Conservation (phyloP, 2,888 invertebrate species). For the Drosophila longiperda region DNA sequence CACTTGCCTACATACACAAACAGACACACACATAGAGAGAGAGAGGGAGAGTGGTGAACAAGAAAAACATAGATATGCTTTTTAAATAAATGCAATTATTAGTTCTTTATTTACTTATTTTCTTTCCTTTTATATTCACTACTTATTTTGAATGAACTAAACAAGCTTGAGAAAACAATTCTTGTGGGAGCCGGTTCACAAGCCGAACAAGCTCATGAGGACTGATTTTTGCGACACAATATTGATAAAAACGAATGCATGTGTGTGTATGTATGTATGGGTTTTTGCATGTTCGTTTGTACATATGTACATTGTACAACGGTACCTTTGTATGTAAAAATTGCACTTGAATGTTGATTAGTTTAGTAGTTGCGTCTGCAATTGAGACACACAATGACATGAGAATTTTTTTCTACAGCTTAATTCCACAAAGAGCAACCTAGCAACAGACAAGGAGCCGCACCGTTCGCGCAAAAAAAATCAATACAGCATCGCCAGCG, state of each 20-base stretch:
- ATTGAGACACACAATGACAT: slow-evolving; percentile 14
- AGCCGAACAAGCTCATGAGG: slow-evolving; percentile 17
- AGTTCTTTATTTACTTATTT: not conserved
- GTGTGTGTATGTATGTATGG: not conserved
- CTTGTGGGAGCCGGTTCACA: slow-evolving; percentile 24
- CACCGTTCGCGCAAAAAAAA: slow-evolving; percentile 64
- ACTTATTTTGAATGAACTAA: slow-evolving; percentile 3
- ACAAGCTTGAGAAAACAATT: slow-evolving; percentile 5
- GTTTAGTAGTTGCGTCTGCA: slow-evolving; percentile 47
- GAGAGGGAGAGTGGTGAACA: not conserved
- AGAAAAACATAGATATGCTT: slow-evolving; percentile 6
- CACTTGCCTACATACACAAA: slow-evolving; percentile 4
- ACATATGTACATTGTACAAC: slow-evolving; percentile 2
- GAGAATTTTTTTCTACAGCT: slow-evolving; percentile 21
- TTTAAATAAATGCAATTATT: not conserved
- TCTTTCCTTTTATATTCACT: not conserved
- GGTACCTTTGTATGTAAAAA: slow-evolving; percentile 40
- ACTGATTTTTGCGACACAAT: slow-evolving; percentile 5
- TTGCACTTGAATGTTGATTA: slow-evolving; percentile 47
- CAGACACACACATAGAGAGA: not conserved
- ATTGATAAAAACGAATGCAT: slow-evolving; percentile 14
- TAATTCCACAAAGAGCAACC: slow-evolving; percentile 35
- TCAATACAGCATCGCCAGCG: slow-evolving; percentile 75
- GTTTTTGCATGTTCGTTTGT: not conserved
- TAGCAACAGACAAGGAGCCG: slow-evolving; percentile 30